Percentiles rank a stretch among this genome's conserved stretches.
These are phyloP conservation scores for Xestia xanthographa DNA, from an alignment of 2,888 invertebrate species.

Conservation along the genomic window DNA sequence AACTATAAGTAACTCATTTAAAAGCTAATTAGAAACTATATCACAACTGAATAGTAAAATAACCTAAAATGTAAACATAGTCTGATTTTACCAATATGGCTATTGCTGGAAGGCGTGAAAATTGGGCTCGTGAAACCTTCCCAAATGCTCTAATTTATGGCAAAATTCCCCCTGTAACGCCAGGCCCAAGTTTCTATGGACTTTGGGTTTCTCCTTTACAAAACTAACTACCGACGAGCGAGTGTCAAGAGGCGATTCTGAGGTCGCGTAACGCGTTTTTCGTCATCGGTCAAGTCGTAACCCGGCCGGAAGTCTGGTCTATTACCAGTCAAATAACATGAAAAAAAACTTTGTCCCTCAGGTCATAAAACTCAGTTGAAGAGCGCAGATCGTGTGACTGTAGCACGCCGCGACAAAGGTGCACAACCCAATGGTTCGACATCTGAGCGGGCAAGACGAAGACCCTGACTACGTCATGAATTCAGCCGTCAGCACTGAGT, in stretches of 20 bases:
- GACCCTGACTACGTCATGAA: slow-evolving; percentile 82
- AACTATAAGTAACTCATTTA: too few species aligned
- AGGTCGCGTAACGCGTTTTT: not conserved
- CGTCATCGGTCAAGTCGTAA: not conserved
- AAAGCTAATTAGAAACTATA: too few species aligned
- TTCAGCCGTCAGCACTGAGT: slow-evolving; percentile 90
- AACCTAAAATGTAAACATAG: too few species aligned
- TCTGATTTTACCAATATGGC: too few species aligned
- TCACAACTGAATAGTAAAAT: too few species aligned
- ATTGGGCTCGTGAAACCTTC: too few species aligned
- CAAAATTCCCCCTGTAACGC: too few species aligned
- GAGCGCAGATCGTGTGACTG: slow-evolving; percentile 38
- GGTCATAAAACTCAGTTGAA: slow-evolving; percentile 58
- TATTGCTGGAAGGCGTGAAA: too few species aligned
- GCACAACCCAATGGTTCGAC: slow-evolving; percentile 80
- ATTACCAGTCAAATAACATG: not conserved
- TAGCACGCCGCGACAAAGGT: slow-evolving; percentile 37
- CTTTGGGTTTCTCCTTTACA: too few species aligned
- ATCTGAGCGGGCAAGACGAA: slow-evolving; percentile 73
- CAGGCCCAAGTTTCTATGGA: too few species aligned
- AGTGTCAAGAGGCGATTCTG: not conserved
- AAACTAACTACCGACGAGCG: not conserved
- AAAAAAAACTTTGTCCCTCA: slow-evolving; percentile 23
- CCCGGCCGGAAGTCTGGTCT: not conserved
- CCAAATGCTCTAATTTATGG: too few species aligned